phyloP scores from a whole-genome alignment of 2,888 invertebrate genomes.

The Stegophylla sp. region DNA sequence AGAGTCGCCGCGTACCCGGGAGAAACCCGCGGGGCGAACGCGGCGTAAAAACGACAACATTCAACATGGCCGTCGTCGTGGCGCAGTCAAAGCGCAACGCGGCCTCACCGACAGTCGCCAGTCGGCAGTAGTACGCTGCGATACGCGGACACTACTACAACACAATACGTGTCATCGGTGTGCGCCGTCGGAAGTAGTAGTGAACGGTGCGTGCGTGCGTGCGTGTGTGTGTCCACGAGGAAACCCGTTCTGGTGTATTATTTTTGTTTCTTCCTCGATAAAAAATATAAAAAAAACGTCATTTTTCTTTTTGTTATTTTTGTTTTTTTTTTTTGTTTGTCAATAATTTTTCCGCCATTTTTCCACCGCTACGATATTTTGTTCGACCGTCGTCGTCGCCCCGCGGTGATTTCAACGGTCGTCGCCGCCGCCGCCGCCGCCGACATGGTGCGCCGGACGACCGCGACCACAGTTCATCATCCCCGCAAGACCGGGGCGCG shows the following conservation, averaged over 20 bases:
- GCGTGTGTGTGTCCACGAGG: not conserved
- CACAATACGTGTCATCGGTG: not conserved
- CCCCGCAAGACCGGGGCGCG: not conserved
- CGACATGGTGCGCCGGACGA: conserved; percentile 23
- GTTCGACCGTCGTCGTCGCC: not conserved
- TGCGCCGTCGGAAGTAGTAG: not conserved
- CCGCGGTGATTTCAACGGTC: not conserved
- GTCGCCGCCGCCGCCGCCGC: not conserved
- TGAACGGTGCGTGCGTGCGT: not conserved
- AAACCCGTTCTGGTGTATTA: not conserved
- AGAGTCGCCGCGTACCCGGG: not conserved
- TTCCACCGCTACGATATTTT: no score
- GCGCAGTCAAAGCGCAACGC: not conserved
- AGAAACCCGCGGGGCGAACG: not conserved
- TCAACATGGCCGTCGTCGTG: conserved; percentile 32
- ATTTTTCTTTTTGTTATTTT: not conserved
- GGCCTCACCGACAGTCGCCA: not conserved
- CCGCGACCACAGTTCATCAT: not conserved
- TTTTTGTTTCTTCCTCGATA: no score
- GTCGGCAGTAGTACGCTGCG: conserved; percentile 5
- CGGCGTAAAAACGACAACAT: conserved; percentile 23
- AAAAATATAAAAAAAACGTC: no score
- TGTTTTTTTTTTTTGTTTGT: not conserved
- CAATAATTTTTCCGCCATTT: not conserved
- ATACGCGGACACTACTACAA: not conserved